Percentiles rank a stretch among this genome's conserved stretches.
Conservation (phyloP, 2,888 invertebrate species). For the Dendrolimus houi region DNA sequence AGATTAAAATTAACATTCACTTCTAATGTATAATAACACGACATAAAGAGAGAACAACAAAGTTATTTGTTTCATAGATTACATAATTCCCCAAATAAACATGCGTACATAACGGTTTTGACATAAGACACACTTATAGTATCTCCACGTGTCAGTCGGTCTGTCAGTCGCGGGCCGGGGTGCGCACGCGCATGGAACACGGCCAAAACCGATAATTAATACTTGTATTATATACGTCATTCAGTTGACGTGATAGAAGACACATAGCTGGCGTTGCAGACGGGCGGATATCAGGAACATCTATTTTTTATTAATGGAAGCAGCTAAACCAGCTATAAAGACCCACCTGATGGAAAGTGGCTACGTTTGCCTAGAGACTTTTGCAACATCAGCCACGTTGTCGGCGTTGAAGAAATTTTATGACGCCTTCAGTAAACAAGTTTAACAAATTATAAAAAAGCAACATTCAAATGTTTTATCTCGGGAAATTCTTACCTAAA, state of each 20-base stretch:
- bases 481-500: neutral
- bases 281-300: neutral
- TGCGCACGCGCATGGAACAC: conserved; percentile 4
- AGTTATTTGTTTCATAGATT: neutral
- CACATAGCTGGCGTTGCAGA: neutral
- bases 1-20: neutral
- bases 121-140: neutral
- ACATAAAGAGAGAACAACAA: neutral
- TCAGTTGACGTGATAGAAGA: neutral
- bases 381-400: neutral
- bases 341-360: no score
- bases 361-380: neutral
- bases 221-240: conserved; percentile 6
- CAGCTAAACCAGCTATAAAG: no score
- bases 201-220: conserved; percentile 7
- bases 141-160: neutral
- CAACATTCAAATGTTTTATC: neutral
- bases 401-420: no score
- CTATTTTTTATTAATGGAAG: no score
- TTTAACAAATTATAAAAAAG: no score
- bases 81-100: neutral
- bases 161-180: neutral
- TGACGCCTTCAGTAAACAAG: no score
- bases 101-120: neutral
- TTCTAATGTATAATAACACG: neutral